Evolutionary conservation across 2,888 invertebrate species (phyloP).

Genomic region (Halictus ligatus): DNA sequence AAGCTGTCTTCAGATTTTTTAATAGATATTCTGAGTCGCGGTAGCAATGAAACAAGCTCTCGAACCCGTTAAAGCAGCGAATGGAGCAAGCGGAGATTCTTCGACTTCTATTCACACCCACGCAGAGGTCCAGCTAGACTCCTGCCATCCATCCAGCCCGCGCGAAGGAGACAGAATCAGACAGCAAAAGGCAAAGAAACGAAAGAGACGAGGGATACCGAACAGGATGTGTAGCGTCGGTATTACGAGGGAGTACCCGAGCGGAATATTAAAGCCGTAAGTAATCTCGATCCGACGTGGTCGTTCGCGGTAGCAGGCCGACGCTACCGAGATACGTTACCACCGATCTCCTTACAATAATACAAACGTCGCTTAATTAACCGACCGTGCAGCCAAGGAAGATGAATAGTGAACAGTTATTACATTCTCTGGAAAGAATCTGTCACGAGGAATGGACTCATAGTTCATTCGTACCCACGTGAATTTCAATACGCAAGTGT

Average conservation of each 20-base stretch:
- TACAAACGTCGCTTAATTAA: slow-evolving; percentile 82
- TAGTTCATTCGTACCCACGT: too few relatives aligned
- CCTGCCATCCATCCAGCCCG: background rate
- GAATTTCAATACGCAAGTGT: too few relatives aligned
- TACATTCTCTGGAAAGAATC: background rate
- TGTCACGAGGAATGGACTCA: too few relatives aligned
- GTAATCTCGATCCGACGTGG: slow-evolving; percentile 59
- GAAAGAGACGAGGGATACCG: slow-evolving; percentile 20
- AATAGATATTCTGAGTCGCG: background rate
- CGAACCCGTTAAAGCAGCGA: background rate
- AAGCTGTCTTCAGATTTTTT: background rate
- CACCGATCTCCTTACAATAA: slow-evolving; percentile 75
- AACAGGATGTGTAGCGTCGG: slow-evolving; percentile 43
- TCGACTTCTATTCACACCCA: slow-evolving; percentile 10
- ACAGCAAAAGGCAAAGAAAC: slow-evolving; percentile 25
- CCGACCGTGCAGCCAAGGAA: slow-evolving; percentile 63
- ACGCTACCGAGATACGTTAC: slow-evolving; percentile 42
- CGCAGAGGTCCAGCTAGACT: background rate
- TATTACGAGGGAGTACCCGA: slow-evolving; percentile 63
- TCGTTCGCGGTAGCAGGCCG: slow-evolving; percentile 57
- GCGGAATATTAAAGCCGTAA: slow-evolving; percentile 64
- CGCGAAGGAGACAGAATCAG: slow-evolving; percentile 9
- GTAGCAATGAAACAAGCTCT: background rate
- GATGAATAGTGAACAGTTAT: background rate
- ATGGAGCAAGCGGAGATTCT: background rate